phyloP scores from a whole-genome alignment of 2,113 vertebrate genomes.

The Vireo altiloquus region DNA sequence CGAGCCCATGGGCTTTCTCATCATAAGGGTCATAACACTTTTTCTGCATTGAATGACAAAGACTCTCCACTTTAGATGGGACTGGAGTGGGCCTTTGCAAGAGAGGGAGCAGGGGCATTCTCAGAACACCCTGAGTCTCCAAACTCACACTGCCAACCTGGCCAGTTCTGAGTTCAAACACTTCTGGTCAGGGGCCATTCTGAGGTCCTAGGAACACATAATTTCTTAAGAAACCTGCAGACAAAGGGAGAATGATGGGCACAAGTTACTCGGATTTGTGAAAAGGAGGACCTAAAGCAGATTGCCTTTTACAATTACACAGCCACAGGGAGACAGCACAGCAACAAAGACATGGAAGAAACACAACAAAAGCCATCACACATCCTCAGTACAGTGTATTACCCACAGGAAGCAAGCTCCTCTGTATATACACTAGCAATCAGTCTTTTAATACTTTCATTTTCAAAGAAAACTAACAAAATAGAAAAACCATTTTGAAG shows the following conservation, averaged over 20 bases:
- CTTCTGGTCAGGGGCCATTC: neutral
- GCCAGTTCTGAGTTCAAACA: neutral
- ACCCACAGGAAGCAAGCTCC: neutral
- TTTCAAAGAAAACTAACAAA: neutral
- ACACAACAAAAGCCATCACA: neutral
- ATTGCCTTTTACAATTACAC: neutral
- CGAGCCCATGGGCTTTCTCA: neutral
- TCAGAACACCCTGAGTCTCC: neutral
- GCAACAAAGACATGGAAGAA: neutral
- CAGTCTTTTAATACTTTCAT: neutral
- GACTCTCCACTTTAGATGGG: rapidly evolving
- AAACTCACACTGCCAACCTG: neutral
- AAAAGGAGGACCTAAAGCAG: neutral
- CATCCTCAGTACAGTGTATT: neutral
- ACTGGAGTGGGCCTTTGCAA: neutral
- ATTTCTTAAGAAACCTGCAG: neutral
- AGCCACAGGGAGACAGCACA: neutral
- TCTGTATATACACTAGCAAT: neutral
- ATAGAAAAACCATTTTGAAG: neutral
- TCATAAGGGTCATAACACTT: neutral
- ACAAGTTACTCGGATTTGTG: neutral
- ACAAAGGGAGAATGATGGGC: neutral
- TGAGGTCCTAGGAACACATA: neutral
- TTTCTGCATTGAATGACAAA: neutral
- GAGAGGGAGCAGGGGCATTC: neutral